Evolutionary conservation across 2,888 invertebrate species (phyloP), one percentile per base, ranked within the genome.

Genomic region (Caenorhabditis zanzibari): DNA sequence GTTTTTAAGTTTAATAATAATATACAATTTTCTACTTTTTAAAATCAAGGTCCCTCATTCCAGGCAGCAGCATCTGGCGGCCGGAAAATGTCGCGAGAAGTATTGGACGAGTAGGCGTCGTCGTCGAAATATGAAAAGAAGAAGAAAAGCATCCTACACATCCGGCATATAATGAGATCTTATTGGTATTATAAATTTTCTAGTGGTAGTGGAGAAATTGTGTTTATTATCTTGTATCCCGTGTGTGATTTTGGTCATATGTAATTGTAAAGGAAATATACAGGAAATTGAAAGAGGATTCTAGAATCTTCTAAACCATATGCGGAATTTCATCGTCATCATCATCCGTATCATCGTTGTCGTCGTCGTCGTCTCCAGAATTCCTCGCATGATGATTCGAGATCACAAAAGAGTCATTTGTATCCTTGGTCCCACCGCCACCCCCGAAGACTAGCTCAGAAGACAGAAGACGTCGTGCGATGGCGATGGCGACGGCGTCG

Each of bases 401-500:
- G 28, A 82, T 82, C 38, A 82, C 82, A 49, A 72, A 79, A 1
- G 82, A 79, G 69, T 82, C 82, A 28, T 47, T 77, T 4, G 76
- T 56, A 6, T 63, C 32, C 58, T 82, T 76, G 3, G 64, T 14
- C 26, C 35, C 56, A n/a, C 69, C 69, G 24, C 35, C 54, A 5
- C 49, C 59, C 26, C 41, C 41, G 56, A 77, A 77, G 0, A 73
- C 61, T 19, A 76, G 54, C 28, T 83, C 83, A 28, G 49, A 75
- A 9, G 81, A 84, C 12, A 87, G 80, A 24, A 89, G 64, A 10
- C 85, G 56, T 24, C 89, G 68, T 9, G 89, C 91, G 54, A 91
- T 89, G 9, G 89, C 88, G 9, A 91, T 88, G n/a, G 90, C 90
- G 12, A 91, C 88, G 16, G 88, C 88, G 72, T 91, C 91, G 63